phyloP scores from a whole-genome alignment of 2,797 vertebrate species.

The Babyrousa celebensis region DNA sequence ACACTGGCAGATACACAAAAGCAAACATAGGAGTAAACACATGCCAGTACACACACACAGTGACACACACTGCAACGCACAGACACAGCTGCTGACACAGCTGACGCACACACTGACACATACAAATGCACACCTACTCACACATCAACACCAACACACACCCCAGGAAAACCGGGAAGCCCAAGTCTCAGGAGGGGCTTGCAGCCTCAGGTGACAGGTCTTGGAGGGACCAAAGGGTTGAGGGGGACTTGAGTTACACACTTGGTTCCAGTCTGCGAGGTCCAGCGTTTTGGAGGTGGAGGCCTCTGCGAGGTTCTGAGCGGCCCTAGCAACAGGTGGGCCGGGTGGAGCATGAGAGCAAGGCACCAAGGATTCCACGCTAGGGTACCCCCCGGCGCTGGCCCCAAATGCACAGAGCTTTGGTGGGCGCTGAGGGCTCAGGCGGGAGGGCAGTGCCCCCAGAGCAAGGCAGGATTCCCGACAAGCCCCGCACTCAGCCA shows the following conservation, averaged over 20 bases:
- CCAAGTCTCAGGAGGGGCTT: not conserved
- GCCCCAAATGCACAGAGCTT: not conserved
- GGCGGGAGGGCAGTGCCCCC: not conserved
- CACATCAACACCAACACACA: not conserved
- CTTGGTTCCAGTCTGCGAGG: not conserved
- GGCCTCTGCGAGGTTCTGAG: not conserved
- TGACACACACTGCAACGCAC: not conserved
- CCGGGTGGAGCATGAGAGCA: not conserved
- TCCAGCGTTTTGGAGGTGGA: not conserved
- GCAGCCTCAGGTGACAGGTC: not conserved
- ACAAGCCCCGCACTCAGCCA: not conserved
- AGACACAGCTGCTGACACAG: not conserved
- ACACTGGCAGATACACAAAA: not conserved
- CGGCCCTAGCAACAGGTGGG: not conserved
- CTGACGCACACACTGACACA: not conserved
- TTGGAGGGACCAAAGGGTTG: not conserved
- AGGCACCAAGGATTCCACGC: not conserved
- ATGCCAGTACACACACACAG: not conserved
- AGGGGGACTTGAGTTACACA: constrained; percentile 45
- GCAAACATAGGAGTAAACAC: not conserved
- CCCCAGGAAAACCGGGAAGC: not conserved
- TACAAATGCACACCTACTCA: not conserved
- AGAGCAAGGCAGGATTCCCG: not conserved
- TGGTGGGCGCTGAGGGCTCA: not conserved
- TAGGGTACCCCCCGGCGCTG: not conserved